Conservation (phyloP, 2,113 vertebrate species). For the Danionella cerebrum region DNA sequence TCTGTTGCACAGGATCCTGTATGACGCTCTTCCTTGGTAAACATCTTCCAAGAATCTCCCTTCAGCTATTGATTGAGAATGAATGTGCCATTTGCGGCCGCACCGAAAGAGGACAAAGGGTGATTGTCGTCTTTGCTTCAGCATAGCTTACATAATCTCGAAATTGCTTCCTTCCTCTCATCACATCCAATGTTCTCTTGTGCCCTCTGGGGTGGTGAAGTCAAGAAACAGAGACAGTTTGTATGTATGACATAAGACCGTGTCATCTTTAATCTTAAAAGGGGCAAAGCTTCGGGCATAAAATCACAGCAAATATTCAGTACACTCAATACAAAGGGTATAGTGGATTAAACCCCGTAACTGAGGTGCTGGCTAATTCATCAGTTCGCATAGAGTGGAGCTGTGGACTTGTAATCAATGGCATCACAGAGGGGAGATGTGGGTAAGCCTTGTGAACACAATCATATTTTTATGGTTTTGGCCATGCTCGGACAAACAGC, state of each 20-base stretch:
- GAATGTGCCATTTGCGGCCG: slow-evolving; percentile 31
- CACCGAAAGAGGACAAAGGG: slow-evolving; percentile 17
- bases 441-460: slow-evolving; percentile 48
- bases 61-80: slow-evolving; percentile 30
- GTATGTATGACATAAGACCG: not conserved
- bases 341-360: not conserved
- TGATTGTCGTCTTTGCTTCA: slow-evolving; percentile 35
- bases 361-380: not conserved
- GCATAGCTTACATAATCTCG: slow-evolving; percentile 30
- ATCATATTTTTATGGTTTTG: slow-evolving; percentile 57
- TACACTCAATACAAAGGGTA: not conserved
- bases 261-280: no score
- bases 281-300: no score
- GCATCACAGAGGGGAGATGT: slow-evolving; percentile 45
- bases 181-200: not conserved
- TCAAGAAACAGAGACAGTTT: not conserved
- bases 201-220: not conserved
- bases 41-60: not conserved
- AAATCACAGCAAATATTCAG: no score
- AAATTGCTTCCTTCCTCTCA: not conserved
- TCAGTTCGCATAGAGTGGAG: no score
- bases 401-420: slow-evolving; percentile 56
- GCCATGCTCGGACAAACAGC: slow-evolving; percentile 42
- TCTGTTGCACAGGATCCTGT: not conserved
- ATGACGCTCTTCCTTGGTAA: slow-evolving; percentile 24